Base-by-base conservation (phyloP, 2,888 invertebrate species). In the Glyphotaelius pellucidus region DNA sequence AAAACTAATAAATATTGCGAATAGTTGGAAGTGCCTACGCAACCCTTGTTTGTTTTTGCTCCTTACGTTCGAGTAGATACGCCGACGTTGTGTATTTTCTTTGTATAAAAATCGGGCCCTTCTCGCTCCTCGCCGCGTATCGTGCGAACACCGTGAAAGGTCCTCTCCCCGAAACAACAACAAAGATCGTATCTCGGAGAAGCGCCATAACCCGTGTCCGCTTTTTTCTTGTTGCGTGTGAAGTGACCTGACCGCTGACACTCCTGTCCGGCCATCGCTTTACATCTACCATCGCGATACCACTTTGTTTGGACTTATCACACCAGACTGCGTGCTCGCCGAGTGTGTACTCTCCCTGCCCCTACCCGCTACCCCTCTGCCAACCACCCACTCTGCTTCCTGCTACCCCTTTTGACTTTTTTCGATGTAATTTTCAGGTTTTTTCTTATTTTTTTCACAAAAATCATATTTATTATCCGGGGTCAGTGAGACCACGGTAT, bases 221-320 rank as follows among this genome's bases (percentile, higher is more conserved):
- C 87, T 87, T 91, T 91, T 91, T 91, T 91, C 91, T 89, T 88
- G 80, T 91, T 89, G 91, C 91, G 91, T 91, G 91, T 84, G 88
- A 91, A 89, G 87, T 67, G 89, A 91, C 87, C 87, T 89, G 91
- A 35, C 87, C 91, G 91, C 87, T 86, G 91, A 91, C 91, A 91
- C 89, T 90, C 85, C 85, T 89, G 91, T 91, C 91, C 91, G 91
- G 91, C 89, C 89, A 81, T 91, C 79, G 89, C 89, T 91, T 91
- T 91, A 88, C 81, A 89, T 91, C 91, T 89, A 12, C 87, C 87
- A 91, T 91, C 91, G 83, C 86, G 89, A 91, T 91, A 89, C 91
- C 88, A 89, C 88, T 89, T 89, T 89, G 88, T 89, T 79, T 31
- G 67, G 67, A 38, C 80, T 89, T 89, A 89, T 89, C 88, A 80